phyloP scores from a whole-genome alignment of 2,888 invertebrate species.

The Orgyia antiqua region DNA sequence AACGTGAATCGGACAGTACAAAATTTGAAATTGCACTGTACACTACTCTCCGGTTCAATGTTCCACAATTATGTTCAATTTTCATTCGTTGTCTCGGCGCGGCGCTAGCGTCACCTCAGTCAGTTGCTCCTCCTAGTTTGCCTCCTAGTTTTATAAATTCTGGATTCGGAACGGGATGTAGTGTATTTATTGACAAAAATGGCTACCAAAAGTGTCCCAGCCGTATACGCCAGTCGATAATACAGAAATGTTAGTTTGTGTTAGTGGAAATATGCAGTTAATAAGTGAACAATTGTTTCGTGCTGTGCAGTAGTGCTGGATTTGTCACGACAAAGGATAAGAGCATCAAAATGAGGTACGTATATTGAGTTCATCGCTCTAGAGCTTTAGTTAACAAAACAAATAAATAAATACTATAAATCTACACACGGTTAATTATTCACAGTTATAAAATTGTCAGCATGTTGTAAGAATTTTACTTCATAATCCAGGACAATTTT shows the following conservation, averaged over 20 bases:
- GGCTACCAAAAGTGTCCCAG: slow-evolving; percentile 61
- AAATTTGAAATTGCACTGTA: too few species aligned
- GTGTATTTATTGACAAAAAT: slow-evolving; percentile 71
- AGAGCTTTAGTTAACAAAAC: slow-evolving; percentile 68
- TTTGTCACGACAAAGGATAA: slow-evolving; percentile 71
- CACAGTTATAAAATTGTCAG: too few species aligned
- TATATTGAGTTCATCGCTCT: slow-evolving; percentile 58
- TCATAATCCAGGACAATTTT: too few species aligned
- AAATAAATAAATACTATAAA: slow-evolving; percentile 66
- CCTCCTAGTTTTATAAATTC: slow-evolving; percentile 56
- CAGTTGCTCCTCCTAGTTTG: background rate
- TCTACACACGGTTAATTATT: slow-evolving; percentile 58
- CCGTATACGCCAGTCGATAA: slow-evolving; percentile 55
- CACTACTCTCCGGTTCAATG: too few species aligned
- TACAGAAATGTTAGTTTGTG: slow-evolving; percentile 57
- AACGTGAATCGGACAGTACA: too few species aligned
- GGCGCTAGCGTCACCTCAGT: slow-evolving; percentile 61
- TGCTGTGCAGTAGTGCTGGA: slow-evolving; percentile 73
- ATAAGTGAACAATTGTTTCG: slow-evolving; percentile 72
- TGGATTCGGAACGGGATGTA: slow-evolving; percentile 59
- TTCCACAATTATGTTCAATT: slow-evolving; percentile 57
- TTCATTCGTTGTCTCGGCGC: slow-evolving; percentile 50
- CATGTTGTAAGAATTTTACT: too few species aligned
- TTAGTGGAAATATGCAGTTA: slow-evolving; percentile 69
- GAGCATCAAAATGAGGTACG: slow-evolving; percentile 73